phyloP scores from a whole-genome alignment of 1,140 invertebrate species.

The Tyrophagus putrescentiae region DNA sequence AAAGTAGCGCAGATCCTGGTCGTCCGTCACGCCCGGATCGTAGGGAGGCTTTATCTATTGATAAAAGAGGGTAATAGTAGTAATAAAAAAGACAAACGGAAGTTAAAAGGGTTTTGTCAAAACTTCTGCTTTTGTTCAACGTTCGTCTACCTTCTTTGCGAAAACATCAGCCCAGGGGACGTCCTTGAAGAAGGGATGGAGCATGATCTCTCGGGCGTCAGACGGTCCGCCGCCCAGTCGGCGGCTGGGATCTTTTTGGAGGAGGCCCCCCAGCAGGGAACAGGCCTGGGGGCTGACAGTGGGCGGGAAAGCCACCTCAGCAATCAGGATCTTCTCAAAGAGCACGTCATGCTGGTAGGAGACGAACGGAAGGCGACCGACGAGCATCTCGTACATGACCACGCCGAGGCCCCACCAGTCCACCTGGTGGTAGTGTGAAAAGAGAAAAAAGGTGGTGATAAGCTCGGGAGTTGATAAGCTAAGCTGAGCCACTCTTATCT shows the following conservation, averaged over 20 bases:
- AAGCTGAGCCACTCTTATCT: no score
- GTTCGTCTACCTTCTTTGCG: slow-evolving; percentile 52
- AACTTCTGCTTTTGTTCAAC: neutral
- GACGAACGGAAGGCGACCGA: slow-evolving; percentile 90
- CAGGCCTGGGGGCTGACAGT: slow-evolving; percentile 71
- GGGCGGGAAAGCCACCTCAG: slow-evolving; percentile 73
- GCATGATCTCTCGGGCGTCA: slow-evolving; percentile 80
- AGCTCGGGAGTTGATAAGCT: no score
- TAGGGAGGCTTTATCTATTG: slow-evolving; percentile 80
- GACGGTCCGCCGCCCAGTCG: slow-evolving; percentile 77
- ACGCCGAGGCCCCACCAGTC: slow-evolving; percentile 97
- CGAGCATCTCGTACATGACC: slow-evolving; percentile 96
- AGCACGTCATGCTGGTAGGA: slow-evolving; percentile 92
- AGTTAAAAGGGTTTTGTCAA: neutral
- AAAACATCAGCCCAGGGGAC: slow-evolving; percentile 81
- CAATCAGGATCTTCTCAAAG: slow-evolving; percentile 77
- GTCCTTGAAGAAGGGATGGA: slow-evolving; percentile 72
- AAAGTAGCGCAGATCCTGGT: slow-evolving; percentile 93
- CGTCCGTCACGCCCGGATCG: slow-evolving; percentile 85
- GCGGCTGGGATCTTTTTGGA: slow-evolving; percentile 75
- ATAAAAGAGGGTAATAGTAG: no score
- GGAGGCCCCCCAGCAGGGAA: slow-evolving; percentile 62
- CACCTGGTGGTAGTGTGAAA: slow-evolving; percentile 8
- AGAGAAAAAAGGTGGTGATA: no score
- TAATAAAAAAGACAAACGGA: slow-evolving; percentile 19